phyloP scores from a whole-genome alignment of 2,888 invertebrate genomes.

The Xanthostigma xanthostigma region DNA sequence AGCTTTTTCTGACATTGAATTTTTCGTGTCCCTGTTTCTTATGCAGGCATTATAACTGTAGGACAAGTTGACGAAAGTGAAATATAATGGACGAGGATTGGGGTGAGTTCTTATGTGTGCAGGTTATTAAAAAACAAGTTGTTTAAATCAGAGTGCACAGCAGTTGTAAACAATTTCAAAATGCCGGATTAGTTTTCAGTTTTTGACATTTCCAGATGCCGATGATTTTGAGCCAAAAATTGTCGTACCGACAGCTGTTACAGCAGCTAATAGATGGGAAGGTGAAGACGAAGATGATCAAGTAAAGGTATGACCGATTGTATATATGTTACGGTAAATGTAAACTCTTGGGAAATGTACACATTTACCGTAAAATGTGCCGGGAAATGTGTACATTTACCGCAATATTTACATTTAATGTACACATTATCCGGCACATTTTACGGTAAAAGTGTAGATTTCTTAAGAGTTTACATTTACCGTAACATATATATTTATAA shows the following conservation, averaged over 20 bases:
- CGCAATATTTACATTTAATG: too few relatives aligned
- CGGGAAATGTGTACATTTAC: too few relatives aligned
- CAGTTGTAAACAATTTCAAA: not conserved
- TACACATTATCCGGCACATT: too few relatives aligned
- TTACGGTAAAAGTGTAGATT: too few relatives aligned
- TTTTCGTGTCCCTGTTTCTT: too few relatives aligned
- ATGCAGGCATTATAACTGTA: too few relatives aligned
- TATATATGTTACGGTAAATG: too few relatives aligned
- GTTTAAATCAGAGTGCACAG: not conserved
- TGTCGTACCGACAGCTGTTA: constrained; percentile 36
- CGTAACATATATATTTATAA: too few relatives aligned
- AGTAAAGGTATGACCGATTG: constrained; percentile 47
- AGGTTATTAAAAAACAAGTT: constrained; percentile 2
- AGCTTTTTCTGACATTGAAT: too few relatives aligned
- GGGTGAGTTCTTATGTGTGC: constrained; percentile 35
- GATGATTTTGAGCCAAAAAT: constrained; percentile 56
- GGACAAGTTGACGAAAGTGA: constrained; percentile 10
- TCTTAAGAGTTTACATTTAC: too few relatives aligned
- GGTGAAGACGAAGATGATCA: constrained; percentile 79
- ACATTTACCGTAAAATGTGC: too few relatives aligned
- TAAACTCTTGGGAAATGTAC: too few relatives aligned
- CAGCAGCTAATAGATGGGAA: constrained; percentile 60
- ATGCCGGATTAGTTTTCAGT: constrained; percentile 8
- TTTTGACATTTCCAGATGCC: constrained; percentile 38
- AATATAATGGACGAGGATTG: constrained; percentile 52